Evolutionary conservation across 1,140 invertebrate genomes (phyloP).

Genomic region (Drosophila tani): DNA sequence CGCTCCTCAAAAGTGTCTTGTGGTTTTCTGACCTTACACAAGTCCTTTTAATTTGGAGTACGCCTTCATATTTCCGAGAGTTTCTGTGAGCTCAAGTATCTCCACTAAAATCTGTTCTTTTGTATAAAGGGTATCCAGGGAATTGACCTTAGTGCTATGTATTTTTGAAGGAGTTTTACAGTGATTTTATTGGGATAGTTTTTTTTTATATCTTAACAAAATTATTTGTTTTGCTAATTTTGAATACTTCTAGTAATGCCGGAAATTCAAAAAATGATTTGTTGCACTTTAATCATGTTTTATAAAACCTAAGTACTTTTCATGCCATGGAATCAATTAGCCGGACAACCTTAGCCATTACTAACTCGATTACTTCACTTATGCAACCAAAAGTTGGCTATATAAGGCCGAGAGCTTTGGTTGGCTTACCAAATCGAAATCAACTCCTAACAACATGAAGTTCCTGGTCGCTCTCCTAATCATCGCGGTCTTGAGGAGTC

Average conservation of each 20-base stretch:
- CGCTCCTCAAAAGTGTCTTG: slow-evolving; percentile 22
- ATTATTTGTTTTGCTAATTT: too few species aligned
- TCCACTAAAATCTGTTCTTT: neutral
- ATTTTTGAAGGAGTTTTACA: neutral
- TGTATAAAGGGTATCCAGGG: neutral
- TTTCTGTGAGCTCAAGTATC: neutral
- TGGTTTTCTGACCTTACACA: slow-evolving; percentile 33
- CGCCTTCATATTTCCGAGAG: slow-evolving; percentile 18
- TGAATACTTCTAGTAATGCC: too few species aligned
- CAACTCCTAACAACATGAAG: neutral
- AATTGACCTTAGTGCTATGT: neutral
- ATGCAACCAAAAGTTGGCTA: neutral
- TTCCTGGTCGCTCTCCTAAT: neutral
- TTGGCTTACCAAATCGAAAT: too few species aligned
- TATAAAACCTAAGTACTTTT: too few species aligned
- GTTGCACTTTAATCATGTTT: too few species aligned
- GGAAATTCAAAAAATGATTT: too few species aligned
- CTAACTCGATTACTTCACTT: neutral
- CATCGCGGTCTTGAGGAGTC: too few species aligned
- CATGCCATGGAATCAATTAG: too few species aligned
- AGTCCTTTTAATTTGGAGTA: slow-evolving; percentile 5
- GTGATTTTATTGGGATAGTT: too few species aligned
- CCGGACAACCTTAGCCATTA: neutral
- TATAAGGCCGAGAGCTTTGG: neutral
- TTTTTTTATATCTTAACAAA: too few species aligned